Conservation (phyloP, 1,140 invertebrate species). For the Diplogasteroides magnus region DNA sequence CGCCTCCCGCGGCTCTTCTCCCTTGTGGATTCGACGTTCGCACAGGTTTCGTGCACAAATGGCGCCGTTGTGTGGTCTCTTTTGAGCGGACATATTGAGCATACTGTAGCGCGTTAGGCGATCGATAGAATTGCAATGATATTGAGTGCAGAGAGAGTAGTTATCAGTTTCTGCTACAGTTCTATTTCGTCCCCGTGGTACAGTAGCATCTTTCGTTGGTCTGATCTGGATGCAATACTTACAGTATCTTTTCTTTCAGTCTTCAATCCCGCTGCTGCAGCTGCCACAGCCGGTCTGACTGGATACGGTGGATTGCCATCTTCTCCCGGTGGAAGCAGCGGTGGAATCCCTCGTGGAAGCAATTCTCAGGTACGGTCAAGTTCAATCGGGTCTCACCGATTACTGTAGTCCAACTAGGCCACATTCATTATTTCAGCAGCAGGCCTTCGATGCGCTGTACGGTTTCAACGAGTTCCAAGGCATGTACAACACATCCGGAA, state of each 20-base stretch:
- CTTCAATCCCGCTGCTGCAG: not conserved
- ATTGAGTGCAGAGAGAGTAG: not conserved
- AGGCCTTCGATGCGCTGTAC: not conserved
- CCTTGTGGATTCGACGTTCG: no score
- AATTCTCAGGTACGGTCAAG: not conserved
- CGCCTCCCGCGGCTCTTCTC: no score
- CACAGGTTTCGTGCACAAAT: no score
- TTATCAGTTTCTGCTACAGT: no score
- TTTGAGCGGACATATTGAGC: no score
- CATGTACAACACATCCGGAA: not conserved
- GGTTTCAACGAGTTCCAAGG: not conserved
- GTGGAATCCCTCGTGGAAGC: not conserved
- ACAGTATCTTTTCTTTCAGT: not conserved
- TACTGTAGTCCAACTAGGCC: not conserved
- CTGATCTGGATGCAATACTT: not conserved
- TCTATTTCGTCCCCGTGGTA: no score
- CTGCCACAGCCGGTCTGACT: no score
- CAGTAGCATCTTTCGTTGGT: no score
- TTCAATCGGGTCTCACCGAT: not conserved
- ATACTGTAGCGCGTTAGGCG: not conserved
- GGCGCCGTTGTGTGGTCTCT: no score
- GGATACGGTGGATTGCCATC: slow-evolving; percentile 1
- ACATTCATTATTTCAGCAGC: not conserved
- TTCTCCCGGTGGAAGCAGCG: not conserved
- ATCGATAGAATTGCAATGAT: not conserved